Conservation (phyloP, 2,113 vertebrate species). For the Brachionichthys hirsutus region DNA sequence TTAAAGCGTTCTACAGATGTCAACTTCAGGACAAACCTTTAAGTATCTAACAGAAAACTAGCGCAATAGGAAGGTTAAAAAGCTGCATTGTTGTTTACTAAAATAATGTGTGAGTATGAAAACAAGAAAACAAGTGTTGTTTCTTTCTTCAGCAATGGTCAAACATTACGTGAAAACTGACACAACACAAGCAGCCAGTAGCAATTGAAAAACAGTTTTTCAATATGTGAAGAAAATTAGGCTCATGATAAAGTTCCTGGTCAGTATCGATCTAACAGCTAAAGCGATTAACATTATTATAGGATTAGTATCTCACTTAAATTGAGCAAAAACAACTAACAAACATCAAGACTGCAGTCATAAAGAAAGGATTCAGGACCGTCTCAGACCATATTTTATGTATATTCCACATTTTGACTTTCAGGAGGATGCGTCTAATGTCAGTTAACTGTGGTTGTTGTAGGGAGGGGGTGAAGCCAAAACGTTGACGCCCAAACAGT, state of each 20-base stretch:
- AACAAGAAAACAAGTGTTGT: no score
- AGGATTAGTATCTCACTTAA: background rate
- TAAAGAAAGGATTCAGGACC: background rate
- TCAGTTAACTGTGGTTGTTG: conserved; percentile 30
- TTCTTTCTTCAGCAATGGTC: no score
- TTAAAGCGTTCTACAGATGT: no score
- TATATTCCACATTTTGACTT: background rate
- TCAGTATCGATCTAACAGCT: background rate
- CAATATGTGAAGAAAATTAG: no score
- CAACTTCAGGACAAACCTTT: no score
- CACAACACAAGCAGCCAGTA: no score
- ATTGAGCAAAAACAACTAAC: background rate
- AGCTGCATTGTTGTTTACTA: no score
- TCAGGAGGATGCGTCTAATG: conserved; percentile 3
- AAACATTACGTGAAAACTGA: no score
- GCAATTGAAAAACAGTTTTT: no score
- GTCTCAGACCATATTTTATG: background rate
- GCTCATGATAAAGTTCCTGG: background rate
- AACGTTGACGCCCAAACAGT: conserved; percentile 92
- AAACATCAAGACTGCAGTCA: background rate
- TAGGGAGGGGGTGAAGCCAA: conserved; percentile 89
- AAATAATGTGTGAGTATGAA: no score
- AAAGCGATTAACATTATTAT: background rate
- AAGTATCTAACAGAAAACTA: no score
- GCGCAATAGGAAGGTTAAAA: background rate